phyloP scores from a whole-genome alignment of 2,797 vertebrate species.

The Semaprochilodus insignis region DNA sequence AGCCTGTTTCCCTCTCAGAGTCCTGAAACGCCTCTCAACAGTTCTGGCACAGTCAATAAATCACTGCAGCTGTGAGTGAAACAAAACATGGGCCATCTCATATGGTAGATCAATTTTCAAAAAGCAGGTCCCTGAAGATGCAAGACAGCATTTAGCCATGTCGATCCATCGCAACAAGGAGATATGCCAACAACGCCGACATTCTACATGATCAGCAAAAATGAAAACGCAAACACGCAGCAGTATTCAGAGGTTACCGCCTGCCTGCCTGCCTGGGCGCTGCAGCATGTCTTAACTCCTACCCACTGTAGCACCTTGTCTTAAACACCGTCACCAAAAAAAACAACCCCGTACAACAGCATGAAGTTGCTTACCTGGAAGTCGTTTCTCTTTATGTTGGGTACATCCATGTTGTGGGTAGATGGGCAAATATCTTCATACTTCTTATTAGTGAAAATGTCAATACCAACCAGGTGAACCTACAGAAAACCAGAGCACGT shows the following conservation, averaged over 20 bases:
- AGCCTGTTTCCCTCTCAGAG: too few relatives aligned
- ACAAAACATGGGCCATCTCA: neutral
- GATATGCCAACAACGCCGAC: too few relatives aligned
- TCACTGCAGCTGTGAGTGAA: neutral
- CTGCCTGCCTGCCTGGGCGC: neutral
- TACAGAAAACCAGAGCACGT: slow-evolving; percentile 56
- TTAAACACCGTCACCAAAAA: neutral
- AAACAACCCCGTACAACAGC: too few relatives aligned
- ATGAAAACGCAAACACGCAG: neutral
- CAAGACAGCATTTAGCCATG: neutral
- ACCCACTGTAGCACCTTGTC: neutral
- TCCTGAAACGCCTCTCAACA: too few relatives aligned
- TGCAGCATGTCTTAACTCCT: neutral
- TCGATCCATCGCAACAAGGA: neutral
- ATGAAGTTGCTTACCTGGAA: slow-evolving; percentile 84
- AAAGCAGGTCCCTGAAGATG: neutral
- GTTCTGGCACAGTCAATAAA: neutral
- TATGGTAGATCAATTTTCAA: neutral
- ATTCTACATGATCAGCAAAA: neutral
- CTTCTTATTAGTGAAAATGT: slow-evolving; percentile 99
- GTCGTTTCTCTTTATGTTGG: slow-evolving; percentile 95
- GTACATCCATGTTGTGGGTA: slow-evolving; percentile 99
- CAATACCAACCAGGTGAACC: slow-evolving; percentile 98
- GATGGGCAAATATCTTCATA: slow-evolving; percentile 99
- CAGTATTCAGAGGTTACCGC: neutral